Percentiles rank a stretch among this genome's conserved stretches.
These are phyloP conservation scores for Eptatretus burgeri DNA, from an alignment of 2,113 vertebrate genomes.

Conservation along the genomic window DNA sequence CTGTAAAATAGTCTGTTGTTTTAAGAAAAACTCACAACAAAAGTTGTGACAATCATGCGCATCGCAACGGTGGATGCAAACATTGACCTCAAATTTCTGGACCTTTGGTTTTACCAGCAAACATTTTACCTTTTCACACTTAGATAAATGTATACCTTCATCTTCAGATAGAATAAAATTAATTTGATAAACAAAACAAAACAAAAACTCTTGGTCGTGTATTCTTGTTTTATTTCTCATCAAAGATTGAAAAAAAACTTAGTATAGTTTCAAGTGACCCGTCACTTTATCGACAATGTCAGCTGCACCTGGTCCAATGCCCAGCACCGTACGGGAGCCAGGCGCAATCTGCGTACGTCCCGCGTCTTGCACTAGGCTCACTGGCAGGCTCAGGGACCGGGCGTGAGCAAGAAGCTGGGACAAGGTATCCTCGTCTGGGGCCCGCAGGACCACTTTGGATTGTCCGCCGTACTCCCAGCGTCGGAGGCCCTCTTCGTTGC, in stretches of 20 bases:
- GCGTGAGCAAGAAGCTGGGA: conserved; percentile 34
- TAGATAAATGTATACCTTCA: neutral
- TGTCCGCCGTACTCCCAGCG: conserved; percentile 83
- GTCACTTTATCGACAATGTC: conserved; percentile 53
- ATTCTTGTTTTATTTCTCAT: too few species aligned
- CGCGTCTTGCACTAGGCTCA: conserved; percentile 76
- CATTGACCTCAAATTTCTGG: too few species aligned
- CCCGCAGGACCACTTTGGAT: conserved; percentile 70
- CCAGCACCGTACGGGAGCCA: conserved; percentile 60
- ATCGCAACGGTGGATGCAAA: too few species aligned
- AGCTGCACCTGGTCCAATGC: conserved; percentile 49
- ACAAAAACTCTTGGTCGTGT: too few species aligned
- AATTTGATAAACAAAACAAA: neutral
- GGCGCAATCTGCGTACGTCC: conserved; percentile 75
- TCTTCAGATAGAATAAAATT: neutral
- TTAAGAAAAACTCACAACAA: too few species aligned
- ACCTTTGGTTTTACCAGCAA: too few species aligned
- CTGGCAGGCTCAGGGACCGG: conserved; percentile 32
- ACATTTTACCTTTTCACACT: neutral
- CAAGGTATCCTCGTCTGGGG: conserved; percentile 42
- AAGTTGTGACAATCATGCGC: too few species aligned
- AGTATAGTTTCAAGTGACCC: conserved; percentile 65
- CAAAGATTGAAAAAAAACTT: neutral
- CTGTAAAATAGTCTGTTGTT: too few species aligned
- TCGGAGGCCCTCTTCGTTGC: conserved; percentile 42